Evolutionary conservation across 2,113 vertebrate genomes (phyloP), one percentile per base, ranked within the genome.

Genomic region (Steatornis caripensis): DNA sequence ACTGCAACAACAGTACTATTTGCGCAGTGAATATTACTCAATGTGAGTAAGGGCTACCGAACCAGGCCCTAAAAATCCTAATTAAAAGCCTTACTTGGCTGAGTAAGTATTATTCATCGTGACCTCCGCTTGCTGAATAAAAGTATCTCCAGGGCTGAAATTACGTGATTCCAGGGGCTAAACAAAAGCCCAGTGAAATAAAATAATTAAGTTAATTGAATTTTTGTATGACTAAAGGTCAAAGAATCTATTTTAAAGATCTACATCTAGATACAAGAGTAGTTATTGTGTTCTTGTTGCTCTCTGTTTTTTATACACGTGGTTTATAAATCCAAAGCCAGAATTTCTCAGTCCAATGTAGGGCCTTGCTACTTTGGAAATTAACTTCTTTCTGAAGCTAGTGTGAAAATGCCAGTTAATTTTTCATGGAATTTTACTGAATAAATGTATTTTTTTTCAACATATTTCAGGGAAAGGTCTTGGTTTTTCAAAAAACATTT

Each of bases 31-130:
- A 51, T 81, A 69, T 84, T 95, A 64, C 72, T 87, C 76, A 46
- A 34, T 64, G 45, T 90, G 83, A 94, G 48, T 92, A 94, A 97
- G 88, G 90, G 80, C 80, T 93, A 78, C 86, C 43, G 69, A 95
- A 75, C 60, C 74, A 93, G 72, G 90, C 76, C 85, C 88, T 82
- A 68, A 71, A 87, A 94, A 92, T 30, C 3, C 30, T 71, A 90
- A 88, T 95, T 94, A 88, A 93, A 77, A 89, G 55, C 81, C 72
- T 43, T 64, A 79, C 41, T 74, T 79, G 51, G 20, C 70, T 77
- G 70, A 93, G 65, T 91, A 93, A 89, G 49, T 86, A 46, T 87
- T 95, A 96, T 53, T 96, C 86, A 93, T 88, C 3, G 2, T 89
- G 72, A 89, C 37, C 66, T 79, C 61, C 2, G 3, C 85, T 77